These are phyloP conservation scores for Apostichopus japonicus DNA, from an alignment of 35 echinoderm and acorn worm species.

Conservation along the genomic window DNA sequence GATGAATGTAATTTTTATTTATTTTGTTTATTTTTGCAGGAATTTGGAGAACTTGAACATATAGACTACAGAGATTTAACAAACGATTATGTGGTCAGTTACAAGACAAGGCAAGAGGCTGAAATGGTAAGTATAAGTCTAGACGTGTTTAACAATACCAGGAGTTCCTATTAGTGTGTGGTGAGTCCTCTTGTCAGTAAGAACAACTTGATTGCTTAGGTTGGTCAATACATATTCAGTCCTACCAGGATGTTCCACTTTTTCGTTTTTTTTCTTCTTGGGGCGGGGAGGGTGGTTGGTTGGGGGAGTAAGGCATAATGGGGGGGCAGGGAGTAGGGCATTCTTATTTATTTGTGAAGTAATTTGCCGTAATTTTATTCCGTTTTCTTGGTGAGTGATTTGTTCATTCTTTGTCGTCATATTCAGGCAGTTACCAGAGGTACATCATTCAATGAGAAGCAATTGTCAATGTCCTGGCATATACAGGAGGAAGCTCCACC, in stretches of 20 bases:
- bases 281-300: no score
- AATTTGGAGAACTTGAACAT: constrained; percentile 86
- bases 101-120: constrained; percentile 87
- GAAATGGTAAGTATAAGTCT: constrained; percentile 71
- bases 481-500: constrained; percentile 28
- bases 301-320: no score
- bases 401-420: background rate
- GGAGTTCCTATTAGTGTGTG: background rate
- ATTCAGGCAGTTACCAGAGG: constrained; percentile 40
- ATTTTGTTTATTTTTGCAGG: constrained; percentile 47
- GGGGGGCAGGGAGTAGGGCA: no score
- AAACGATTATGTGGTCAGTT: constrained; percentile 68
- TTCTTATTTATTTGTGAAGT: no score
- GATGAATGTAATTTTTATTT: background rate
- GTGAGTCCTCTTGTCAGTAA: no score
- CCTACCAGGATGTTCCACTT: no score
- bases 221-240: no score
- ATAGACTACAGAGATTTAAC: constrained; percentile 79
- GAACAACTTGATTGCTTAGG: no score
- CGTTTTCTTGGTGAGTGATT: background rate
- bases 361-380: background rate
- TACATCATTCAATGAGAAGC: constrained; percentile 19
- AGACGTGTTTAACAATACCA: background rate
- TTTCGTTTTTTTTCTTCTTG: no score
- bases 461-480: constrained; percentile 51